phyloP scores from a whole-genome alignment of 2,113 vertebrate species.

The Odocoileus hemionus region DNA sequence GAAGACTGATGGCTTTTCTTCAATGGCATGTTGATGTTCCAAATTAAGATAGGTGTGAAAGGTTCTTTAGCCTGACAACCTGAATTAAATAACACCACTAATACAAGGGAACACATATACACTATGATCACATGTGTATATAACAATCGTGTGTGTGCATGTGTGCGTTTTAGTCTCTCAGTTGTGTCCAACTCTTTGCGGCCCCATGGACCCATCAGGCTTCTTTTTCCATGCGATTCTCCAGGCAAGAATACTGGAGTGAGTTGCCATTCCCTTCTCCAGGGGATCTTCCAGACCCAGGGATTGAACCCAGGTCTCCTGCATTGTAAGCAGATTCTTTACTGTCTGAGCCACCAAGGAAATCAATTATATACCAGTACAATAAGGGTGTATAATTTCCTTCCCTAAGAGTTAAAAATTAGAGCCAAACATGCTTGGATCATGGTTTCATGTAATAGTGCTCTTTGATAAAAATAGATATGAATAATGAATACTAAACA shows the following conservation, averaged over 20 bases:
- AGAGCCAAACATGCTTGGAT: conserved; percentile 43
- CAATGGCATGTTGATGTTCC: not conserved
- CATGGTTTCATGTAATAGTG: conserved; percentile 44
- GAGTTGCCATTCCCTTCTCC: not conserved
- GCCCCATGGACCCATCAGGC: not conserved
- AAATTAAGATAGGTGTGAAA: not conserved
- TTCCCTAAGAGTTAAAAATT: conserved; percentile 43
- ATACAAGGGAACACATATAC: not conserved
- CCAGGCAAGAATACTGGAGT: not conserved
- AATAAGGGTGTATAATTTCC: not conserved
- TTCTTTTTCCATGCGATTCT: not conserved
- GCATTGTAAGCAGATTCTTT: not conserved
- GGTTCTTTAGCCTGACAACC: not conserved
- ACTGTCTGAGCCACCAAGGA: not conserved
- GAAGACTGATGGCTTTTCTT: not conserved
- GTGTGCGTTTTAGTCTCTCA: not conserved
- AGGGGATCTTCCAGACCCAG: not conserved
- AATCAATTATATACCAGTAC: not conserved
- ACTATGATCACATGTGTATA: not conserved
- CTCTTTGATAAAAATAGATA: conserved; percentile 68
- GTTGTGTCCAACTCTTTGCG: not conserved
- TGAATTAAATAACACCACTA: not conserved
- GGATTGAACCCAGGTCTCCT: not conserved
- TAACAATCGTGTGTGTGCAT: not conserved
- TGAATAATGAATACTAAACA: conserved; percentile 69